Base-by-base conservation (phyloP, 2,113 vertebrate species). In the Tautogolabrus adspersus region DNA sequence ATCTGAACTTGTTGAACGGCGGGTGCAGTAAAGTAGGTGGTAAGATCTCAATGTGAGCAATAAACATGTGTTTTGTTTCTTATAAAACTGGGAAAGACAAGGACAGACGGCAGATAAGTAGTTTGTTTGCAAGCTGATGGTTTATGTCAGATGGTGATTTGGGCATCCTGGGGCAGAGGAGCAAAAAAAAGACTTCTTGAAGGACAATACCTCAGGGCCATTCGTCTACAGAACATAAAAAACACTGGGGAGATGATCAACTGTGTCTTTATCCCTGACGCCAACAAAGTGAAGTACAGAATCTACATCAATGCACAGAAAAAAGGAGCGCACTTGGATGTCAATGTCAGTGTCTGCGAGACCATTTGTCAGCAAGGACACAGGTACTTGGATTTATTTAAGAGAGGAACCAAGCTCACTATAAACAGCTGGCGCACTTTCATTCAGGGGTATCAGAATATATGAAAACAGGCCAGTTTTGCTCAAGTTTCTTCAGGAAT, bases 301-400 rank as follows among this genome's bases (percentile, higher is more conserved):
- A 18, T 26, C 40, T 15, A 57, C 5, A 54, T 57, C 54, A 66
- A 10, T 38, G 38, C 8, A 18, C 6, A 23, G 49, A 30, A 44
- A 52, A 44, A 26, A 63, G 4, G 21, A 37, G 49, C n/a, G 13
- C 22, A 30, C 46, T 69, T 44, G 37, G 8, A 46, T 15, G 47
- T 10, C 18, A 67, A 67, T 10, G 57, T 60, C 37, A 34, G 11
- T 10, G 13, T 37, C 37, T 37, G 15, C 0, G 0, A 54, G 37
- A 77, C 22, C 44, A 30, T 55, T 30, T 73, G 10, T 34, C 44
- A 38, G 16, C 47, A 69, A 47, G 51, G 55, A 46, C 55, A 72
- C 61, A 42, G 46, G 34, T 15, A 26, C 58, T 40, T 37, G 22
- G n/a, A 59, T 42, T 40, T 37, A 34, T 23, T 77, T 0, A 34